A percentile compares a stretch with the other conserved stretches of the same genome.
Conservation (phyloP, 92 coral and sea anemone species). For the Chrysogorgia sp. region DNA sequence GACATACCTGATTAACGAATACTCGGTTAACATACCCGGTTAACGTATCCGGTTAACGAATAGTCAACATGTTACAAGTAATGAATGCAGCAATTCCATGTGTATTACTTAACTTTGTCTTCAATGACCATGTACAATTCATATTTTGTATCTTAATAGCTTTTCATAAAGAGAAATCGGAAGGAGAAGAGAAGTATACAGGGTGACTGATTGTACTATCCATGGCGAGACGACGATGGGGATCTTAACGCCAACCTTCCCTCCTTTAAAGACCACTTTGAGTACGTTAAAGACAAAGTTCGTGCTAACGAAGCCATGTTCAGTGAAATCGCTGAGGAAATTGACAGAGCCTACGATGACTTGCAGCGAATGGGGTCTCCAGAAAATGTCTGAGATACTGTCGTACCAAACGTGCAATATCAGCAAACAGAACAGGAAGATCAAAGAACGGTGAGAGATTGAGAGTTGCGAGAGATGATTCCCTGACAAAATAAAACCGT, state of each 20-base stretch:
- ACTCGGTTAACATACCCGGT: background rate
- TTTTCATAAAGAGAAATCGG: constrained; percentile 30
- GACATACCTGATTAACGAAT: background rate
- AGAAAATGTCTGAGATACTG: constrained; percentile 18
- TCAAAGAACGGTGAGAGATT: too few species aligned
- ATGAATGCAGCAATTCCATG: background rate
- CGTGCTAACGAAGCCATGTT: constrained; percentile 31
- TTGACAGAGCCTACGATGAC: constrained; percentile 16
- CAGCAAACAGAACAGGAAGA: too few species aligned
- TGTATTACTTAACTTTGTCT: background rate
- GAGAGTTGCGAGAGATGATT: too few species aligned
- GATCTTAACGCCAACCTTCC: constrained; percentile 21
- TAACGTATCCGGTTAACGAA: too few species aligned
- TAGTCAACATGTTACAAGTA: too few species aligned
- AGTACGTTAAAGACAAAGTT: constrained; percentile 17
- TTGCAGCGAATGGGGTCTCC: constrained; percentile 20
- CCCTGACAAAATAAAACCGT: too few species aligned
- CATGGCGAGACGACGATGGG: constrained; percentile 20
- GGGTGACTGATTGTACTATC: constrained; percentile 19
- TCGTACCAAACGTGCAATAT: background rate
- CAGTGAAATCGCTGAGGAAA: constrained; percentile 30
- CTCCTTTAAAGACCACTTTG: constrained; percentile 30
- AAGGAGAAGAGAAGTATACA: constrained; percentile 26
- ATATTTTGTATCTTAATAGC: constrained; percentile 4
- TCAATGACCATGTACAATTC: background rate